A percentile compares a stretch with the other conserved stretches of the same genome.
Evolutionary conservation across 2,888 invertebrate species (phyloP).

Genomic region (Scaeva pyrastri): DNA sequence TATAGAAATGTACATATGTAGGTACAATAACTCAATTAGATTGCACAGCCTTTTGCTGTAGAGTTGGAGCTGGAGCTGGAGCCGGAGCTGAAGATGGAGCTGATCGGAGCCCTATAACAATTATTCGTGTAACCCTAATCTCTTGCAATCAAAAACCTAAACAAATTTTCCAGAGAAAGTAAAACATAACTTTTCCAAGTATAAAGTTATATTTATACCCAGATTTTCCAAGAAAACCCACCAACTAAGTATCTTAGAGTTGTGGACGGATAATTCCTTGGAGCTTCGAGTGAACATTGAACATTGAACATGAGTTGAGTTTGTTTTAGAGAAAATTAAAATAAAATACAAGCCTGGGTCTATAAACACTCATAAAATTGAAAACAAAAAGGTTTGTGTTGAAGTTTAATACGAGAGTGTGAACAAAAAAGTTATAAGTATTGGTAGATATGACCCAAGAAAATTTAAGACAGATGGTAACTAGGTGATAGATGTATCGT

Average conservation of each 20-base stretch:
- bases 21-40: constrained; percentile 29
- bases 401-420: no score
- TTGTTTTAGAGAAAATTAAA: constrained; percentile 6
- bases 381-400: no score
- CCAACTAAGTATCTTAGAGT: not conserved
- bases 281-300: no score
- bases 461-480: no score
- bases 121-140: constrained; percentile 41
- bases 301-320: constrained; percentile 27
- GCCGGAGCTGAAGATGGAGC: no score
- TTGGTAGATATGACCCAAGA: no score
- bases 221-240: not conserved
- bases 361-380: not conserved
- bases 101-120: constrained; percentile 9
- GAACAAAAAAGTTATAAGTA: no score
- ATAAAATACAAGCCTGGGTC: not conserved
- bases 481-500: no score
- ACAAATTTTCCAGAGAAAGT: constrained; percentile 37
- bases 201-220: not conserved
- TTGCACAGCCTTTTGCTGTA: constrained; percentile 24
- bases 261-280: constrained; percentile 7
- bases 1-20: no score
- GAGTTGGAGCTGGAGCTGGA: not conserved
- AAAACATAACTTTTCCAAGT: constrained; percentile 25
- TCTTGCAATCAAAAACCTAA: constrained; percentile 35